Percentiles rank a stretch among this genome's conserved stretches.
These are phyloP conservation scores for Ateles fusciceps DNA, from an alignment of 2,797 vertebrate species.

Conservation along the genomic window DNA sequence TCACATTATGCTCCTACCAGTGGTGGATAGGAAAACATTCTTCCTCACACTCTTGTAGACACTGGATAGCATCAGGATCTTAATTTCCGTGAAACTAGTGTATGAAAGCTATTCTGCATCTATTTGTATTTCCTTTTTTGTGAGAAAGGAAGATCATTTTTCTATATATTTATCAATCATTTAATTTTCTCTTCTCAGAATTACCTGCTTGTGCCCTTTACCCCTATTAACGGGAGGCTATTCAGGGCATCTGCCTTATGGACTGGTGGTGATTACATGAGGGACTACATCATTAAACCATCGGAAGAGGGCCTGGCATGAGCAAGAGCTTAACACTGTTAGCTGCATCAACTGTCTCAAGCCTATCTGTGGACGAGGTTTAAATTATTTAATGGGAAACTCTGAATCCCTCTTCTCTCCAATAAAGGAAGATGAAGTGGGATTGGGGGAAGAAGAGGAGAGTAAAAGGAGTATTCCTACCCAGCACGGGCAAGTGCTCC, in stretches of 20 bases:
- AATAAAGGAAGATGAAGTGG: neutral
- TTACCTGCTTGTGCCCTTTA: neutral
- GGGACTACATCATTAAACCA: too few species aligned
- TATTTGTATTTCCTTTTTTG: neutral
- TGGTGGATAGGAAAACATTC: neutral
- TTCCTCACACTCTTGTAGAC: neutral
- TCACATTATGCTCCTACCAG: neutral
- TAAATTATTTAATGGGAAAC: neutral
- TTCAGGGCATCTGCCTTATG: neutral
- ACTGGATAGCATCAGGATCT: neutral
- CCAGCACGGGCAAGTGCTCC: rapidly evolving
- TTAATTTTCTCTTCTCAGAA: constrained; percentile 3
- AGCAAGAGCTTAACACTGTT: neutral
- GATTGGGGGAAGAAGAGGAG: too few species aligned
- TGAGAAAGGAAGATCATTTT: neutral
- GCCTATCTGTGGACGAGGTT: neutral
- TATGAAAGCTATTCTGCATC: neutral
- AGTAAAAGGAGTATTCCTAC: neutral
- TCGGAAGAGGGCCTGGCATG: neutral
- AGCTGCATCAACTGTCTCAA: neutral
- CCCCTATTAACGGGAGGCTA: neutral
- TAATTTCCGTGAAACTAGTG: neutral
- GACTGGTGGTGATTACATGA: too few species aligned
- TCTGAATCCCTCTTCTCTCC: neutral
- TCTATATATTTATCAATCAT: neutral